Conservation (phyloP, 2,888 invertebrate species). For the Hetaerina titia region DNA sequence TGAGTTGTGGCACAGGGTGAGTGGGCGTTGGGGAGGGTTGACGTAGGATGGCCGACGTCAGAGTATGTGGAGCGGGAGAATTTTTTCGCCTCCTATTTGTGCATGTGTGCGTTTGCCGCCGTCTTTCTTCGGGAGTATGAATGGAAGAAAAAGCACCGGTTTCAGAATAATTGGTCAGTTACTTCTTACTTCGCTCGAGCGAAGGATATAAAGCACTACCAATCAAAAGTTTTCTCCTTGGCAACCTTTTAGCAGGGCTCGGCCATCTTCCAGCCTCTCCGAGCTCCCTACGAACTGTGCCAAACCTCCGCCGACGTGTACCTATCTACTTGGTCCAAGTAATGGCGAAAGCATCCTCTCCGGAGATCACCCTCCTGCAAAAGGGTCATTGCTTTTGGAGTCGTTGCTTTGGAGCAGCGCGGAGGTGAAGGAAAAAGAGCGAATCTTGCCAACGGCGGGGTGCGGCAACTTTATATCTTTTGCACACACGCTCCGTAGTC, state of each 20-base stretch:
- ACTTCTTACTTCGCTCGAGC: conserved; percentile 23
- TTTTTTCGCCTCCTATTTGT: too few species aligned
- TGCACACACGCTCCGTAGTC: neutral
- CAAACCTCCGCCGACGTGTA: neutral
- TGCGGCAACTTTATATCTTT: neutral
- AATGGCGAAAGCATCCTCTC: neutral
- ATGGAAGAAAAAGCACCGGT: neutral
- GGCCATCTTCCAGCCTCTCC: neutral
- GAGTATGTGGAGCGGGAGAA: neutral
- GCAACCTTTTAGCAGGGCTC: neutral
- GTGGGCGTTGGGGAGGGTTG: neutral
- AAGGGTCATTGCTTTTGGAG: neutral
- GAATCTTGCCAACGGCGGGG: neutral
- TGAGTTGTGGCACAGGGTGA: neutral
- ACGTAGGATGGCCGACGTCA: neutral
- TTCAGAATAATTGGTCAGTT: conserved; percentile 32
- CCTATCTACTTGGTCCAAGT: neutral
- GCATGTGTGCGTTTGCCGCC: too few species aligned
- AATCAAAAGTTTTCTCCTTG: conserved; percentile 55
- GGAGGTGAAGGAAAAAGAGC: neutral
- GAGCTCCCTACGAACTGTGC: neutral
- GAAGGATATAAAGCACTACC: neutral
- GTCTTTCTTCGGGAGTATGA: neutral
- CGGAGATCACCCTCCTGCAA: neutral
- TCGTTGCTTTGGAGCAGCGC: neutral